These are phyloP conservation scores for Numenius phaeopus DNA, from an alignment of 2,797 vertebrate genomes.

Conservation along the genomic window DNA sequence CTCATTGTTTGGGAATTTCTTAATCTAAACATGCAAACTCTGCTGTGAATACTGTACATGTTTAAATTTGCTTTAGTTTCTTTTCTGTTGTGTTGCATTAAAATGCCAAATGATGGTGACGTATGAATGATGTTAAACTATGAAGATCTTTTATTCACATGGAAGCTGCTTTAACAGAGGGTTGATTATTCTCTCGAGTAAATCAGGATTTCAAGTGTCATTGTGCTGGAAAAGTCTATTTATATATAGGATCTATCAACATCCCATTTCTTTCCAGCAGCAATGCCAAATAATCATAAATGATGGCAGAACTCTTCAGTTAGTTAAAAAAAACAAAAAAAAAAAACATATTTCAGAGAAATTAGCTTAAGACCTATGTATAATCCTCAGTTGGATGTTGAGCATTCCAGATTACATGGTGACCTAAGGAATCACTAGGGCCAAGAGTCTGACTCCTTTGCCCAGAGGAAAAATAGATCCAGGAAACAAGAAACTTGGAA, in stretches of 20 bases:
- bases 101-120: neutral
- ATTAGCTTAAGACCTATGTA: neutral
- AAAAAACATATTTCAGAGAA: neutral
- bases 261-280: conserved; percentile 21
- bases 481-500: conserved; percentile 49
- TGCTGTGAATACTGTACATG: neutral
- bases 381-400: neutral
- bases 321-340: neutral
- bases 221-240: neutral
- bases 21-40: neutral
- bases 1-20: neutral
- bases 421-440: neutral
- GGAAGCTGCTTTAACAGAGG: neutral
- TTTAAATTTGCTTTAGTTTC: neutral
- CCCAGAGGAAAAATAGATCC: conserved; percentile 22
- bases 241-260: conserved; percentile 5
- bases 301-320: neutral
- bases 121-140: neutral
- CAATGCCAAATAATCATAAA: conserved; percentile 33
- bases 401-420: neutral
- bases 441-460: neutral
- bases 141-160: neutral
- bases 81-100: neutral
- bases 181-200: conserved; percentile 26
- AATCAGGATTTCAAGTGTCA: conserved; percentile 5